Conservation (phyloP, 1,140 invertebrate genomes). For the Cydia fagiglandana region DNA sequence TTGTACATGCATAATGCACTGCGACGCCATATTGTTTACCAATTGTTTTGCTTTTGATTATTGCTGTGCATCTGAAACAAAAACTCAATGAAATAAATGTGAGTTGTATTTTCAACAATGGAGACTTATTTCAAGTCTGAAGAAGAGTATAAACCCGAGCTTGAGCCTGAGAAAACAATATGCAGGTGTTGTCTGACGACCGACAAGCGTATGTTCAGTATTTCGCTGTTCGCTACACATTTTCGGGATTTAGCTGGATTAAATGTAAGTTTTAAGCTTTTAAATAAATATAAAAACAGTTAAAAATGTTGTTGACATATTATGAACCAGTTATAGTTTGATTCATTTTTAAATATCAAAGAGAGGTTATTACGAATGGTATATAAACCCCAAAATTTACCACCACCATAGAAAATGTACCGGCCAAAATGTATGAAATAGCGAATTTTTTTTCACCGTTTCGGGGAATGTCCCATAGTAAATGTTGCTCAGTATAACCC, state of each 20-base stretch:
- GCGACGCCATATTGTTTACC: conserved; percentile 24
- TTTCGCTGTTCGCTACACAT: conserved; percentile 35
- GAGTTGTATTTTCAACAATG: conserved; percentile 10
- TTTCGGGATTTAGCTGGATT: conserved; percentile 59
- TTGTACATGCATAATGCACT: neutral
- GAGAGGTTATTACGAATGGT: too few species aligned
- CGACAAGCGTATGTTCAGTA: conserved; percentile 47
- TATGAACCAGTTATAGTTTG: too few species aligned
- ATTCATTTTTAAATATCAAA: too few species aligned
- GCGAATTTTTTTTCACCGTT: too few species aligned
- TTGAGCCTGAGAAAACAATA: conserved; percentile 42
- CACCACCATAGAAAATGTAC: too few species aligned
- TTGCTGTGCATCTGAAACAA: conserved; percentile 7
- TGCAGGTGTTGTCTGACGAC: conserved; percentile 64
- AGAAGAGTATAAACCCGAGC: conserved; percentile 42
- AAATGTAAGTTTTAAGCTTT: conserved; percentile 46
- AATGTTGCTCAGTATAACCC: too few species aligned
- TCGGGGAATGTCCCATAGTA: too few species aligned
- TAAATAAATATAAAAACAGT: neutral
- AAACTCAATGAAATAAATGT: conserved; percentile 10
- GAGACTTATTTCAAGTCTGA: conserved; percentile 7
- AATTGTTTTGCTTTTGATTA: neutral
- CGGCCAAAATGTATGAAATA: too few species aligned
- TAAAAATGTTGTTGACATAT: too few species aligned
- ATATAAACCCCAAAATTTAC: too few species aligned